Percentiles rank a stretch among this genome's conserved stretches.
phyloP scores from a whole-genome alignment of 2,888 invertebrate genomes.

The Megastigmus dorsalis region DNA sequence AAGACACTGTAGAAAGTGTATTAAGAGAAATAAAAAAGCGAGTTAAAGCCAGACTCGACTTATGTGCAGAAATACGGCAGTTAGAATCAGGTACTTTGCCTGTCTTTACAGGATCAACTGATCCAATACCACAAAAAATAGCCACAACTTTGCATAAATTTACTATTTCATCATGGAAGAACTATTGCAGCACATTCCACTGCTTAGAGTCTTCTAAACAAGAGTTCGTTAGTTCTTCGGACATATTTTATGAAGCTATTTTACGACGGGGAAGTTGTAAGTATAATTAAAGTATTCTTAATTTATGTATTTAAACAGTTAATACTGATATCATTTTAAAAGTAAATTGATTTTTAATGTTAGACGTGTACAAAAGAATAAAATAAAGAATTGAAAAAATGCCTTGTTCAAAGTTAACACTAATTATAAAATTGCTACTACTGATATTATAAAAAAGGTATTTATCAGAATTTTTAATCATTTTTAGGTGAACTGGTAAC shows the following conservation, averaged over 20 bases:
- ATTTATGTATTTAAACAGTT: background rate
- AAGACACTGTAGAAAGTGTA: slow-evolving; percentile 84
- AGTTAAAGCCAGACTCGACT: slow-evolving; percentile 83
- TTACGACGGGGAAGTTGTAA: slow-evolving; percentile 85
- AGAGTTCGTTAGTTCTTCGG: slow-evolving; percentile 78
- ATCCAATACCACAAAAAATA: slow-evolving; percentile 78
- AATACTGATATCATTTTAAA: background rate
- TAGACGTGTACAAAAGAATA: background rate
- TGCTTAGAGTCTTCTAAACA: slow-evolving; percentile 67
- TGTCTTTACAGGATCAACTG: slow-evolving; percentile 57
- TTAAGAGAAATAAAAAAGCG: slow-evolving; percentile 84
- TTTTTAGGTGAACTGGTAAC: slow-evolving; percentile 83
- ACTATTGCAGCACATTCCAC: slow-evolving; percentile 58
- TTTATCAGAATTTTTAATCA: background rate
- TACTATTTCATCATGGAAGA: slow-evolving; percentile 68
- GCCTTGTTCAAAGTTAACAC: background rate
- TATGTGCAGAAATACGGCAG: slow-evolving; percentile 85
- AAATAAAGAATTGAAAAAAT: background rate
- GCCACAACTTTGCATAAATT: slow-evolving; percentile 76
- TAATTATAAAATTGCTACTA: background rate
- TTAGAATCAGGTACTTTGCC: slow-evolving; percentile 78
- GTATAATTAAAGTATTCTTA: too few relatives aligned
- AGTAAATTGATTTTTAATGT: background rate
- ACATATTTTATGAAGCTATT: slow-evolving; percentile 86
- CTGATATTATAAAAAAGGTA: background rate